phyloP scores from a whole-genome alignment of 2,113 vertebrate genomes.

The Syngnathus typhle region DNA sequence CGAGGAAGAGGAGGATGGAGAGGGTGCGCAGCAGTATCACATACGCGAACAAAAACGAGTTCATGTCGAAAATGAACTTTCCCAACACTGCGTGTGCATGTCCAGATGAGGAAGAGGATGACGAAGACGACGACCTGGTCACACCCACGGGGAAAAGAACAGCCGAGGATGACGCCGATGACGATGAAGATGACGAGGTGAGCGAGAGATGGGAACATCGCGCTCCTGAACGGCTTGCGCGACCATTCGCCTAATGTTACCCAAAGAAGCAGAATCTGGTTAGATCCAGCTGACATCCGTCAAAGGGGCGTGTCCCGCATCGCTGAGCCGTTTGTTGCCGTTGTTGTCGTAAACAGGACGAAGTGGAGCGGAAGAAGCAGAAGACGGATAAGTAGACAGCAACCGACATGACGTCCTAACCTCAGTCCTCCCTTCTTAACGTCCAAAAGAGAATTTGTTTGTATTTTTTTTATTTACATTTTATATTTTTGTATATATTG shows the following conservation, averaged over 20 bases:
- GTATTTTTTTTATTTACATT: constrained; percentile 98
- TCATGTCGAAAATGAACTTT: too few species aligned
- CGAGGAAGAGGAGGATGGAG: constrained; percentile 61
- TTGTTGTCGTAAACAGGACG: constrained; percentile 68
- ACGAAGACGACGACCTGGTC: constrained; percentile 83
- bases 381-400: constrained; percentile 76
- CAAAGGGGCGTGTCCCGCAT: not conserved
- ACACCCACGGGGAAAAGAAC: constrained; percentile 78
- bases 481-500: constrained; percentile 98
- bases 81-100: not conserved
- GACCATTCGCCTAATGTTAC: not conserved
- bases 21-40: constrained; percentile 42
- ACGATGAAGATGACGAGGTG: constrained; percentile 66
- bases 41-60: too few species aligned
- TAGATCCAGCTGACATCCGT: not conserved
- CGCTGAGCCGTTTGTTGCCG: not conserved
- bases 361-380: constrained; percentile 87
- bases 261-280: not conserved
- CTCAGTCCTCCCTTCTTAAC: constrained; percentile 85
- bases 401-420: constrained; percentile 72
- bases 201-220: not conserved
- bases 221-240: too few species aligned
- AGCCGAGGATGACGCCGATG: constrained; percentile 73
- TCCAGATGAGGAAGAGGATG: constrained; percentile 82
- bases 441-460: constrained; percentile 89